Conservation (phyloP, 2,888 invertebrate genomes). For the Erebia ligea region DNA sequence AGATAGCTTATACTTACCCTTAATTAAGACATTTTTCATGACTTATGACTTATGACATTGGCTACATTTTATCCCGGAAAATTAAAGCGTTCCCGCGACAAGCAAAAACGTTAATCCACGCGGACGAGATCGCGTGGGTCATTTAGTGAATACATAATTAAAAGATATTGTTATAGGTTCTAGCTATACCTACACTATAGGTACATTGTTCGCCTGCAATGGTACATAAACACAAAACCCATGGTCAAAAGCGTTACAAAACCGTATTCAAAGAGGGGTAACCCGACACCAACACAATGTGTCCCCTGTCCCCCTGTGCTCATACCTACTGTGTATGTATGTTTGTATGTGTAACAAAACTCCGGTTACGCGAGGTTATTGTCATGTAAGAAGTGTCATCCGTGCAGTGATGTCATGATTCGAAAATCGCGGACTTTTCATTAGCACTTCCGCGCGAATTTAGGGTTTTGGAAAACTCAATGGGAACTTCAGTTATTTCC, state of each 20-base stretch:
- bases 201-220: neutral
- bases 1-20: no score
- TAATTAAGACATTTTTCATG: no score
- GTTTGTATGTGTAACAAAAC: slow-evolving; percentile 4
- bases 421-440: neutral
- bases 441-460: no score
- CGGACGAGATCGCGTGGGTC: no score
- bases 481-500: no score
- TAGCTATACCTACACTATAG: neutral
- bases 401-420: neutral
- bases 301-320: slow-evolving; percentile 3
- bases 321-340: neutral
- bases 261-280: slow-evolving; percentile 6
- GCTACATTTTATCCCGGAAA: no score
- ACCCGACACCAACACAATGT: slow-evolving; percentile 8
- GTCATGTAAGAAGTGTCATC: neutral
- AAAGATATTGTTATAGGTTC: neutral
- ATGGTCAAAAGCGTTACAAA: slow-evolving; percentile 14
- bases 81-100: no score
- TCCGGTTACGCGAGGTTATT: slow-evolving; percentile 11
- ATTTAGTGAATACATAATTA: no score
- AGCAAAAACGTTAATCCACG: no score
- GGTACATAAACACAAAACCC: slow-evolving; percentile 1
- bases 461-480: no score
- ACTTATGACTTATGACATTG: no score